Percentiles rank a stretch among this genome's conserved stretches.
These are phyloP conservation scores for Pseudoips prasinana DNA, from an alignment of 2,888 invertebrate genomes.

Conservation along the genomic window DNA sequence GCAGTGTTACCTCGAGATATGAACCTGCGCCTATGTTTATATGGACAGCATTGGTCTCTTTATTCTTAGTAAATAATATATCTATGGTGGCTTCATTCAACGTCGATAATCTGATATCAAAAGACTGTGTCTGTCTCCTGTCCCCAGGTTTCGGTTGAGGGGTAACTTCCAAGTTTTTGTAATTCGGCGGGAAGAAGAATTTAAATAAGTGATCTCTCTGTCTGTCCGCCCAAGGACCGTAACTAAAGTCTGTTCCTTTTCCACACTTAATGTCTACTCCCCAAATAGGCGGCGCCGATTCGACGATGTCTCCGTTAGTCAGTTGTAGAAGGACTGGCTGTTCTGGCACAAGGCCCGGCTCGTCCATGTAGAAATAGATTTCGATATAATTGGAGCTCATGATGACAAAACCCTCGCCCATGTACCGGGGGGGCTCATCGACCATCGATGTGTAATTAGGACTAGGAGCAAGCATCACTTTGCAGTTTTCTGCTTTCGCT, in stretches of 20 bases:
- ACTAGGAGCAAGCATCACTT: slow-evolving; percentile 97
- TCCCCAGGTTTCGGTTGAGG: slow-evolving; percentile 93
- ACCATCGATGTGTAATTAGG: slow-evolving; percentile 96
- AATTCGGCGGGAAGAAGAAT: slow-evolving; percentile 97
- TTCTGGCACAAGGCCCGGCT: slow-evolving; percentile 95
- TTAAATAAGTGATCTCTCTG: slow-evolving; percentile 97
- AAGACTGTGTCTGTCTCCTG: slow-evolving; percentile 92
- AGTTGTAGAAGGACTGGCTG: slow-evolving; percentile 94
- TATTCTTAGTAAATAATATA: slow-evolving; percentile 95
- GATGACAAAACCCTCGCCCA: slow-evolving; percentile 99
- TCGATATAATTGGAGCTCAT: slow-evolving; percentile 97
- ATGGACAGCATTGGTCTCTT: slow-evolving; percentile 98
- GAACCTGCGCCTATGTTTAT: slow-evolving; percentile 97
- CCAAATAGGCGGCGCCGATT: slow-evolving; percentile 96
- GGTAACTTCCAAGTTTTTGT: slow-evolving; percentile 89
- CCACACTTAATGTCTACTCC: slow-evolving; percentile 97
- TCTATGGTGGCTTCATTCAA: slow-evolving; percentile 97
- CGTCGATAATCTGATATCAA: slow-evolving; percentile 95
- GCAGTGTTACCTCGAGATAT: slow-evolving; percentile 97
- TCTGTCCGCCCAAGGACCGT: slow-evolving; percentile 99
- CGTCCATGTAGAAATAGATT: slow-evolving; percentile 98
- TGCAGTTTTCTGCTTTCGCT: slow-evolving; percentile 96
- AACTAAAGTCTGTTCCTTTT: slow-evolving; percentile 97
- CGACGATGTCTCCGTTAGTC: slow-evolving; percentile 96
- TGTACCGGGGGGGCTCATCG: slow-evolving; percentile 96